Evolutionary conservation across 1,140 invertebrate genomes (phyloP).

Genomic region (Aphaenogaster ashmeadi): DNA sequence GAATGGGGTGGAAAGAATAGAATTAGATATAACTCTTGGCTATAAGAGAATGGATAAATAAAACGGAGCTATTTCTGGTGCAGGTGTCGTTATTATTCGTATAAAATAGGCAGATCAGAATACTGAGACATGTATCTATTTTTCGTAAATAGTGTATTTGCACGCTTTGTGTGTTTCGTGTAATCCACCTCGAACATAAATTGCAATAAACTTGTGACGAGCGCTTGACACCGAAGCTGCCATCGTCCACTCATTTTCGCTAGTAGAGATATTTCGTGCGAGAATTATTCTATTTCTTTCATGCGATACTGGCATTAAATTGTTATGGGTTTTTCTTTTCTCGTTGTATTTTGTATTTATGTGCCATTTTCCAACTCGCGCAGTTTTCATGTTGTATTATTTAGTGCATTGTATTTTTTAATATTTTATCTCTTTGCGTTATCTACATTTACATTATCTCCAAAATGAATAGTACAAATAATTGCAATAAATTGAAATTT

Average conservation of each 20-base stretch:
- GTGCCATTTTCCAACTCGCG: not conserved
- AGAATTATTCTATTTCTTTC: not conserved
- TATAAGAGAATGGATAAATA: constrained; percentile 58
- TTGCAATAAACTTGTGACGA: constrained; percentile 20
- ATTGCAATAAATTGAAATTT: not conserved
- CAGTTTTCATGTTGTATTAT: not conserved
- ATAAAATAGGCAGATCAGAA: constrained; percentile 17
- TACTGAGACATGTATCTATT: constrained; percentile 10
- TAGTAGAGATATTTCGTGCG: not conserved
- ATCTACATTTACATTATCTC: not conserved
- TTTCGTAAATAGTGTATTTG: constrained; percentile 15
- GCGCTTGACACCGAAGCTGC: not conserved
- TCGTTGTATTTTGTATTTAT: not conserved
- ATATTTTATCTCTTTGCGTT: not conserved
- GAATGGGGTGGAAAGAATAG: not conserved
- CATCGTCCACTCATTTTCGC: not conserved
- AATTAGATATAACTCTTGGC: constrained; percentile 31
- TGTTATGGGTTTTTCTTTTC: not conserved
- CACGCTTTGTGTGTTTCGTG: not conserved
- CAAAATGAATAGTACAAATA: not conserved
- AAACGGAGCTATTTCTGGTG: constrained; percentile 46
- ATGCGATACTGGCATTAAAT: too few species aligned
- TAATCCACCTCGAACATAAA: constrained; percentile 5
- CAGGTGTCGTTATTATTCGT: constrained; percentile 79
- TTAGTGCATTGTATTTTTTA: not conserved